These are phyloP conservation scores for Netelia virgata DNA, from an alignment of 2,888 invertebrate genomes.

Conservation along the genomic window DNA sequence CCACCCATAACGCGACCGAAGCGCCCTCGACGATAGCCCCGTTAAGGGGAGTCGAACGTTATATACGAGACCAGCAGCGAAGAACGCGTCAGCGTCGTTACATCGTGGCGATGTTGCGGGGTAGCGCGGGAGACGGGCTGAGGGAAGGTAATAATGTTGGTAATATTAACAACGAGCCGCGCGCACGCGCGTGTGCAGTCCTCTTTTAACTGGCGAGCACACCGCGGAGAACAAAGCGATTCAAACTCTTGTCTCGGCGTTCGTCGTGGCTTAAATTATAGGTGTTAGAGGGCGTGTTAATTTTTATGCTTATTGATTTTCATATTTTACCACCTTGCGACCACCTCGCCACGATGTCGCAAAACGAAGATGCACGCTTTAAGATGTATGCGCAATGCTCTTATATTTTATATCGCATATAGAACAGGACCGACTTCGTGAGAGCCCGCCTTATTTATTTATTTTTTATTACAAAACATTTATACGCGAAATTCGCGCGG, in stretches of 20 bases:
- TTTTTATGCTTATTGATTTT: conserved; percentile 84
- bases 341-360: not conserved
- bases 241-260: conserved; percentile 4
- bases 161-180: conserved; percentile 79
- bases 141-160: conserved; percentile 81
- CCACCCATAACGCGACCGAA: conserved; percentile 80
- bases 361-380: not conserved
- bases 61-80: conserved; percentile 36
- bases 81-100: not conserved
- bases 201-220: conserved; percentile 3
- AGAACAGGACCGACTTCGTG: not conserved
- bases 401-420: not conserved
- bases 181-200: conserved; percentile 70
- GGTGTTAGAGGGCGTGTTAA: conserved; percentile 81
- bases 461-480: not conserved
- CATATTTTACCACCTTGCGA: conserved; percentile 81
- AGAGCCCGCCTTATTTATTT: not conserved
- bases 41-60: conserved; percentile 66
- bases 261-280: conserved; percentile 76
- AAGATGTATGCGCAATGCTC: not conserved
- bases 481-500: too few relatives aligned
- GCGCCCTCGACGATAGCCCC: conserved; percentile 64
- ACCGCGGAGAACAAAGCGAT: conserved; percentile 42
- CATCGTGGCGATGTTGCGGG: too few relatives aligned
- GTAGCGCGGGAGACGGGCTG: conserved; percentile 17